Percentiles rank a stretch among this genome's conserved stretches.
Evolutionary conservation across 2,113 vertebrate species (phyloP).

Genomic region (Callospermophilus lateralis): DNA sequence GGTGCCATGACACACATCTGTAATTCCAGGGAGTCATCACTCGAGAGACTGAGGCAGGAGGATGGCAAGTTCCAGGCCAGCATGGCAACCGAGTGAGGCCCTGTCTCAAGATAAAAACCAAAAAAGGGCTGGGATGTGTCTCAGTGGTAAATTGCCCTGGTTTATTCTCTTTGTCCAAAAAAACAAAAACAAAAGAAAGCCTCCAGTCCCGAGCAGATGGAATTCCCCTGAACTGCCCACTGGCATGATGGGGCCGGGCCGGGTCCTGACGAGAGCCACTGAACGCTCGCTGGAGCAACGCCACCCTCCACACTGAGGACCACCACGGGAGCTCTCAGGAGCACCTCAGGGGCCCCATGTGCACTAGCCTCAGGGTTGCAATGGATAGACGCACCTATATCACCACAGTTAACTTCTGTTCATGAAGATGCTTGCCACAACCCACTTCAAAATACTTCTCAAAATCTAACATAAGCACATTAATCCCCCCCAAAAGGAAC

Average conservation of each 20-base stretch:
- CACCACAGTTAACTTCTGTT: background rate
- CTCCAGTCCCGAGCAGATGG: background rate
- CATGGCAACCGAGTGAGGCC: too few species aligned
- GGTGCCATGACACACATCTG: too few species aligned
- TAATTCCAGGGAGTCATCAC: too few species aligned
- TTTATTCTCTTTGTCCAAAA: too few species aligned
- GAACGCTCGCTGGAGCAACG: too few species aligned
- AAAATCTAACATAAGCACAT: background rate
- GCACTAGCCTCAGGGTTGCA: background rate
- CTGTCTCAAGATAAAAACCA: too few species aligned
- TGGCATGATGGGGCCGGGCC: background rate
- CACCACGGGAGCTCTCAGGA: accelerated
- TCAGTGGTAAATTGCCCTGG: too few species aligned
- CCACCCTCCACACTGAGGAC: too few species aligned
- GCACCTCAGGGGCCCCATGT: background rate
- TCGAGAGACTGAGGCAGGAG: too few species aligned
- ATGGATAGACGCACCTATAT: background rate
- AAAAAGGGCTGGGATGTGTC: too few species aligned
- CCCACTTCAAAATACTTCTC: background rate
- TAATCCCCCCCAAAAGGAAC: background rate
- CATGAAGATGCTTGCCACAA: background rate
- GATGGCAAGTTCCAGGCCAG: too few species aligned
- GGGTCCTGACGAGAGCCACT: too few species aligned
- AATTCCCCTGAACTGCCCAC: background rate
- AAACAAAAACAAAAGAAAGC: background rate